Evolutionary conservation across 2,113 vertebrate species (phyloP).

Genomic region (Anseranas semipalmata): DNA sequence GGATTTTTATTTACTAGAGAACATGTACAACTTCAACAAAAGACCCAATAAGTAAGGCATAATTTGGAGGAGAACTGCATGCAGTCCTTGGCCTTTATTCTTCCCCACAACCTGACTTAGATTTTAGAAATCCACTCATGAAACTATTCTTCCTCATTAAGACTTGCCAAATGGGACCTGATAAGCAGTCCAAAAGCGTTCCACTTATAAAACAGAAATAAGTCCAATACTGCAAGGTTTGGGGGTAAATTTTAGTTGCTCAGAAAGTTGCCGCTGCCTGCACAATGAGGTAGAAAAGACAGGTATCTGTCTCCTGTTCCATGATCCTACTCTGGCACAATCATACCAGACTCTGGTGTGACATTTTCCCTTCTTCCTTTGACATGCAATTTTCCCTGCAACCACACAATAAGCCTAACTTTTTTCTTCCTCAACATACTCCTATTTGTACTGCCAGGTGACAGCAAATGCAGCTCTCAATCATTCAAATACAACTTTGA

Average conservation of each 20-base stretch:
- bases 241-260: background rate
- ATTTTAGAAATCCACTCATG: background rate
- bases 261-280: background rate
- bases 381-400: background rate
- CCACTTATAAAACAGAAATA: background rate
- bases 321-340: background rate
- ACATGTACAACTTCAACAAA: background rate
- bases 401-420: background rate
- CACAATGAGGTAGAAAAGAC: background rate
- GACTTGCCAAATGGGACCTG: background rate
- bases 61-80: background rate
- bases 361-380: background rate
- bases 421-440: background rate
- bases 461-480: background rate
- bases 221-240: background rate
- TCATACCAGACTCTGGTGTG: background rate
- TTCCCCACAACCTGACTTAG: background rate
- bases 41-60: background rate
- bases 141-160: background rate
- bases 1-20: background rate
- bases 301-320: background rate
- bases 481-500: background rate
- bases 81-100: background rate
- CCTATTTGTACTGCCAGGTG: background rate
- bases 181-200: background rate